Base-by-base conservation (phyloP, 2,888 invertebrate species). In the Trissoscelio sp. region DNA sequence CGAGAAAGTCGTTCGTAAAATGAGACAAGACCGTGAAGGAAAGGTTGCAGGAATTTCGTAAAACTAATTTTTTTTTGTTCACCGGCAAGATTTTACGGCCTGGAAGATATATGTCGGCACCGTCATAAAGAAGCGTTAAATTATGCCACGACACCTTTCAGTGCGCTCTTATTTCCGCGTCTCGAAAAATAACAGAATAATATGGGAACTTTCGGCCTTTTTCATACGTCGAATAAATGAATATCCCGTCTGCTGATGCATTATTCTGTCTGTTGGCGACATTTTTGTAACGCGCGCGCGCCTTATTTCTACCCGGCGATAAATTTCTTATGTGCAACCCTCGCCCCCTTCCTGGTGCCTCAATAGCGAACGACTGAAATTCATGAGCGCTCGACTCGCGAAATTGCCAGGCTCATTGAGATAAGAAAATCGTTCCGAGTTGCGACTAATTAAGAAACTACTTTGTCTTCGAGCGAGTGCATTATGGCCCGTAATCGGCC, bases 381-480 rank as follows among this genome's bases (percentile, higher is more conserved):
- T 14, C 39, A 14, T 3, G 12, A 39, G 39, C 39, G 3, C 39
- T 39, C 18, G 18, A 44, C 18, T 18, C 7, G 18, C 16, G 18
- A 18, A 44, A 44, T 18, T 44, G 11, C 9, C 18, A 14, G 14
- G 5, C 48, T 69, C 37, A 31, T 55, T 31, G 44, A 53, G 62
- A 73, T 73, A 73, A 62, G 62, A 55, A 31, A 55, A 73, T 64
- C 42, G 62, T 42, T 73, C 44, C 53, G 34, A 60, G 62, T 42
- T 42, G 28, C 28, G 16, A 46, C 53, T 60, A 72, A 72, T 72
- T 60, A 72, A 72, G 72, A 51, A 60, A 62, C 42, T 55, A 53
- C 46, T 73, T 55, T 53, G 37, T 62, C 44, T 53, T 42, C 31
- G 31, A 46, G 18, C 28, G 5, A 28, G 34, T 64, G 46, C 57